Conservation (phyloP, 2,888 invertebrate genomes). For the Campaea margaritaria region DNA sequence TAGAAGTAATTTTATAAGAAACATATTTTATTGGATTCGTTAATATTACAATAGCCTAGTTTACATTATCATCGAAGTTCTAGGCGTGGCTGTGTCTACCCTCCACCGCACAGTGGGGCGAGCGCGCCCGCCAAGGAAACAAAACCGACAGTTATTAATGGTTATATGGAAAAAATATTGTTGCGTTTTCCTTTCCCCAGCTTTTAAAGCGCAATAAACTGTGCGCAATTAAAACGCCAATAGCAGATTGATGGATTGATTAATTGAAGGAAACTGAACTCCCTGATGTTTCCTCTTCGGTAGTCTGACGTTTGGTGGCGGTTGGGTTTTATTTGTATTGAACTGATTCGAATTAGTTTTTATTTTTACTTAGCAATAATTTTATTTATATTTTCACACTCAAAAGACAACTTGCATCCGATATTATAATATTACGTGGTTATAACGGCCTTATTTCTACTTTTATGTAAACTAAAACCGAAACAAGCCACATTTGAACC, state of each 20-base stretch:
- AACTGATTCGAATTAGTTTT: not conserved
- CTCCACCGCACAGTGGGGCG: slow-evolving; percentile 68
- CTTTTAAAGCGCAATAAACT: slow-evolving; percentile 84
- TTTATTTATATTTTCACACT: too few species aligned
- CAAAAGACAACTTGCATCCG: too few species aligned
- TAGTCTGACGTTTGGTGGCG: slow-evolving; percentile 7
- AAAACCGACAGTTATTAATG: slow-evolving; percentile 89
- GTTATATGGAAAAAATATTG: slow-evolving; percentile 88
- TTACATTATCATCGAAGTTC: slow-evolving; percentile 8
- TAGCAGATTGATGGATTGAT: slow-evolving; percentile 80
- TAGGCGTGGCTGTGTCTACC: slow-evolving; percentile 47
- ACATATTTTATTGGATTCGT: too few species aligned
- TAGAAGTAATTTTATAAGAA: too few species aligned
- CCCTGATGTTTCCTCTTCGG: slow-evolving; percentile 28
- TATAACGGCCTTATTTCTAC: too few species aligned
- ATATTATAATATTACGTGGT: too few species aligned
- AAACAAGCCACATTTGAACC: too few species aligned
- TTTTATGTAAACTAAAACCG: too few species aligned
- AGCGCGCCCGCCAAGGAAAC: slow-evolving; percentile 79
- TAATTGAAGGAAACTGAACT: slow-evolving; percentile 52
- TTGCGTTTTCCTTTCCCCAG: slow-evolving; percentile 82
- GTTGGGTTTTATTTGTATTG: not conserved
- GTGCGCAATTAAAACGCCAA: slow-evolving; percentile 82
- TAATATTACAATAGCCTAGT: not conserved
- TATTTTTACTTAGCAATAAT: not conserved